These are phyloP conservation scores for Loxodonta africana DNA, from an alignment of 2,113 vertebrate genomes.

Conservation along the genomic window DNA sequence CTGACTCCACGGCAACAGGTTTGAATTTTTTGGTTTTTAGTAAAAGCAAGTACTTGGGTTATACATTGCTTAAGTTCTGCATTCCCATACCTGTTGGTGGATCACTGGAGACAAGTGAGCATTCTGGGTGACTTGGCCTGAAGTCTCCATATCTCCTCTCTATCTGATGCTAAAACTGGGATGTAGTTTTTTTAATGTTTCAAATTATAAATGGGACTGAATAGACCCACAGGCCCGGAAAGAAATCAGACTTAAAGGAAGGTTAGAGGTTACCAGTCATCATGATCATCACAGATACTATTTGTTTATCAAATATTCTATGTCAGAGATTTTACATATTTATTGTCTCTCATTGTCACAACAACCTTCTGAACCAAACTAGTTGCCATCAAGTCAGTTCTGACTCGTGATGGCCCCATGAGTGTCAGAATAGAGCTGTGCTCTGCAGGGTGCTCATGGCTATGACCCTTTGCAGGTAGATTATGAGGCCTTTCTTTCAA, in stretches of 20 bases:
- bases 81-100: not conserved
- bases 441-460: too few relatives aligned
- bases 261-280: not conserved
- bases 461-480: too few relatives aligned
- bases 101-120: not conserved
- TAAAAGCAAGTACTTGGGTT: not conserved
- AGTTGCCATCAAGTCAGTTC: too few relatives aligned
- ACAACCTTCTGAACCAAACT: not conserved
- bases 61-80: not conserved
- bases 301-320: not conserved
- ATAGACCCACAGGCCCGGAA: not conserved
- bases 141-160: not conserved
- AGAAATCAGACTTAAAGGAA: not conserved
- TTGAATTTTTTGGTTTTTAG: too few relatives aligned
- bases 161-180: not conserved
- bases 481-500: too few relatives aligned
- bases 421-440: too few relatives aligned
- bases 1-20: too few relatives aligned
- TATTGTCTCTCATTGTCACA: not conserved
- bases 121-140: not conserved
- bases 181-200: not conserved
- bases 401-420: too few relatives aligned
- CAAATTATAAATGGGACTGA: not conserved
- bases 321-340: not conserved
- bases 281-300: not conserved